phyloP scores from a whole-genome alignment of 2,797 vertebrate species.

The Trematomus bernacchii region DNA sequence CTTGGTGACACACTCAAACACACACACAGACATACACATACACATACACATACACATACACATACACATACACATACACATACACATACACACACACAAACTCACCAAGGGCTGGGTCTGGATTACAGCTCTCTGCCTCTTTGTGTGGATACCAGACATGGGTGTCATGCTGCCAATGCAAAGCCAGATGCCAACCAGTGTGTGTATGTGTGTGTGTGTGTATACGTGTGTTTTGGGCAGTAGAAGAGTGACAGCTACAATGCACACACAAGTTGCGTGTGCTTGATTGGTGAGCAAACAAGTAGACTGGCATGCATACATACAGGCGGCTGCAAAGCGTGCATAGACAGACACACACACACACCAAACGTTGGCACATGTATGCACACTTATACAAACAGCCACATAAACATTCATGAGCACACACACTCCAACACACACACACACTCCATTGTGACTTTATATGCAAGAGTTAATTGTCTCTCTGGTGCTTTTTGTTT shows the following conservation, averaged over 20 bases:
- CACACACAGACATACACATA: slow-evolving; percentile 32
- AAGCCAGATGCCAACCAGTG: slow-evolving; percentile 70
- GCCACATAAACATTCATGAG: slow-evolving; percentile 12
- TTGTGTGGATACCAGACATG: slow-evolving; percentile 68
- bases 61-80: slow-evolving; percentile 42
- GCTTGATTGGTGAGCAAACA: slow-evolving; percentile 76
- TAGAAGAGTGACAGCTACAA: slow-evolving; percentile 46
- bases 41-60: not conserved
- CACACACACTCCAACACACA: not conserved
- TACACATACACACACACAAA: slow-evolving; percentile 50
- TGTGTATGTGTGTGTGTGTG: slow-evolving; percentile 13
- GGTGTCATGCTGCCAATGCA: slow-evolving; percentile 67
- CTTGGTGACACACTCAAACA: slow-evolving; percentile 43
- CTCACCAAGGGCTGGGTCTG: slow-evolving; percentile 66
- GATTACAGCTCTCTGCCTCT: slow-evolving; percentile 75
- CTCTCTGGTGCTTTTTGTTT: slow-evolving; percentile 72
- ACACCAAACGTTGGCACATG: slow-evolving; percentile 39
- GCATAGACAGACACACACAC: slow-evolving; percentile 31
- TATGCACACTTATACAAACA: slow-evolving; percentile 33
- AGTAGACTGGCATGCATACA: slow-evolving; percentile 49
- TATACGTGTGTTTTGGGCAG: slow-evolving; percentile 29
- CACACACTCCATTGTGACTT: slow-evolving; percentile 42
- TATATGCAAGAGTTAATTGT: slow-evolving; percentile 69
- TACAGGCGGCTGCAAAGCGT: slow-evolving; percentile 44
- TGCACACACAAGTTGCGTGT: slow-evolving; percentile 60